Base-by-base conservation (phyloP, 2,113 vertebrate species). In the Pleuronectes platessa region DNA sequence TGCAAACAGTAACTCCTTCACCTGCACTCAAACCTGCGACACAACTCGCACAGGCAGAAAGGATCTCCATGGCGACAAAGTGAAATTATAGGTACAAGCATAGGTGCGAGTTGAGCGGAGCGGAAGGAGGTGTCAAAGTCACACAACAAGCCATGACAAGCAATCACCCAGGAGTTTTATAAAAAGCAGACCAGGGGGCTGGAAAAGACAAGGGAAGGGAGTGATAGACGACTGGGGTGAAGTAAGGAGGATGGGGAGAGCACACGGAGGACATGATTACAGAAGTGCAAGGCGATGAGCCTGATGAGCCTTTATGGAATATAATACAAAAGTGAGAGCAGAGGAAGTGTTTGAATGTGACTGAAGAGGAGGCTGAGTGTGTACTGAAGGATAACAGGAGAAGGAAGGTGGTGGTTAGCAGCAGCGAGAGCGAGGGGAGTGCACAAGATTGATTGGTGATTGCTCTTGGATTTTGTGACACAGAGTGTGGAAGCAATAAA, bases 391-490 rank as follows among this genome's bases (percentile, higher is more conserved):
- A 85, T 83, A 89, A 79, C 61, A 77, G 63, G 47, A 51, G 72
- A 63, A 78, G 79, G 79, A 66, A 72, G 59, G 55, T 78, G 73
- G 74, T 85, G 69, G 83, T 87, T 87, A 85, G 81, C 73, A 45
- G 78, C 67, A 69, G 63, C 74, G 58, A 66, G 55, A 74, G 68
- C 64, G 49, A 56, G 82, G 63, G 74, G 79, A 90, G 82, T 70
- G 76, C 76, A 81, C 69, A 78, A 85, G 88, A 91, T 91, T 90
- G 92, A 93, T 93, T 88, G 88, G 90, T 86, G 90, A 92, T 92
- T 90, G 90, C 80, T 65, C 80, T 89, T 79, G 69, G 82, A 87
- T 83, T 90, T 84, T 89, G 86, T 86, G 91, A 80, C 82, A 82
- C 68, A 56, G 78, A 79, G 86, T 86, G 80, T 85, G 76, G 84